These are phyloP conservation scores for Bubo bubo DNA, from an alignment of 2,113 vertebrate genomes.

Conservation along the genomic window DNA sequence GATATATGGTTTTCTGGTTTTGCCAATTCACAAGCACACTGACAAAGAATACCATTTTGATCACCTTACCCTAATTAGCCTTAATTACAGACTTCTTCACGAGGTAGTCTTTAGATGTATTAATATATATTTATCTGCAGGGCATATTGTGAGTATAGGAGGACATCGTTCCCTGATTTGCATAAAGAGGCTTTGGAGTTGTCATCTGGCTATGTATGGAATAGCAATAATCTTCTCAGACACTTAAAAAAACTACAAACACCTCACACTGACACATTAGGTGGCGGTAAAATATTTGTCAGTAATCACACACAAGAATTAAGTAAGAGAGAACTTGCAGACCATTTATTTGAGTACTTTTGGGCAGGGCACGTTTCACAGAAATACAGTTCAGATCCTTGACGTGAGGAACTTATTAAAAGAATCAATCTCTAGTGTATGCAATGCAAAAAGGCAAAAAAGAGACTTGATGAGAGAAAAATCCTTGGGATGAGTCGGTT, in stretches of 20 bases:
- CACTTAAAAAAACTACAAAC: neutral
- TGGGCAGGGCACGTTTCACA: neutral
- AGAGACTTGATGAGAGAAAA: neutral
- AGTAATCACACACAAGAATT: neutral
- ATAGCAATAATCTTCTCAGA: neutral
- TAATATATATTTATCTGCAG: constrained; percentile 39
- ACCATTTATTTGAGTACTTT: neutral
- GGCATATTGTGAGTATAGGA: neutral
- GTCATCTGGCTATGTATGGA: neutral
- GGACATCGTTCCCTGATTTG: neutral
- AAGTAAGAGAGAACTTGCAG: neutral
- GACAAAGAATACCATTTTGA: constrained; percentile 36
- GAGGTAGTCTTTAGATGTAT: constrained; percentile 2
- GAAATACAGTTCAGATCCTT: neutral
- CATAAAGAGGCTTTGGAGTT: neutral
- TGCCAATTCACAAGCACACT: neutral
- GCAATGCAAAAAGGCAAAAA: neutral
- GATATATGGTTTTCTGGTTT: neutral
- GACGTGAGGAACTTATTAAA: neutral
- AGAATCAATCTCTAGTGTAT: neutral
- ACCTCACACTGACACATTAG: neutral
- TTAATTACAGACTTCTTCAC: constrained; percentile 31
- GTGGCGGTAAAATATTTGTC: neutral
- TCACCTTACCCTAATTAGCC: constrained; percentile 36
- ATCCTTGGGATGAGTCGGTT: too few species aligned